Evolutionary conservation across 1,140 invertebrate genomes (phyloP), one percentile per base, ranked within the genome.

Genomic region (Myzus persicae): DNA sequence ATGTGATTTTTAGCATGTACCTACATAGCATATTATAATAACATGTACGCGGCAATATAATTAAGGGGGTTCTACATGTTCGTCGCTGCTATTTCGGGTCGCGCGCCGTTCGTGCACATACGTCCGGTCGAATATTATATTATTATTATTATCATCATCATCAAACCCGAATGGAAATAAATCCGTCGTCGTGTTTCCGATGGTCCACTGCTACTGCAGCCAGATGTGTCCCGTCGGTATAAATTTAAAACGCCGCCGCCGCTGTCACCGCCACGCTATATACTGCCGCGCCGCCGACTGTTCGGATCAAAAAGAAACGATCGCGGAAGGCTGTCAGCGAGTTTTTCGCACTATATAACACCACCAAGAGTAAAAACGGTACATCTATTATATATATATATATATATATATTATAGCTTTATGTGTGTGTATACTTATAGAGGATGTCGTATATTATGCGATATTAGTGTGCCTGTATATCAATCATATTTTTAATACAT

Each of bases 271-370:
- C 31, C 54, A 59, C 51, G 3, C 11, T 18, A 46, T 46, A 46
- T 11, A 59, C 59, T n/a, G 38, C 46, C 46, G 46, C 24, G 42
- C 44, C 87, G 87, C 48, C 44, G 85, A 24, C 31, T n/a, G 11
- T 90, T 54, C 91, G 81, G 81, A 93, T 93, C 76, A 93, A 93
- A 93, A 93, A 93, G 91, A 93, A 93, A 93, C 81, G 81, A 93
- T 84, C 36, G 31, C 7, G 46, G 44, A 20, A 14, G 81, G 22
- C 46, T 85, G 91, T 51, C 91, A 93, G n/a, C 91, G 24, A 26
- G 46, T 76, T 76, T 91, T 81, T 91, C 67, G 54, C 90, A 91
- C 59, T 90, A 44, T 5, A 40, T 38, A 67, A 67, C n/a, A 18
- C 36, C 59, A 76, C 59, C 31, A n/a, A 76, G 36, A 76, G 59